Evolutionary conservation across 64 coral and sea anemone species (phyloP), one percentile per base, ranked within the genome.

Genomic region (Montipora cactus): DNA sequence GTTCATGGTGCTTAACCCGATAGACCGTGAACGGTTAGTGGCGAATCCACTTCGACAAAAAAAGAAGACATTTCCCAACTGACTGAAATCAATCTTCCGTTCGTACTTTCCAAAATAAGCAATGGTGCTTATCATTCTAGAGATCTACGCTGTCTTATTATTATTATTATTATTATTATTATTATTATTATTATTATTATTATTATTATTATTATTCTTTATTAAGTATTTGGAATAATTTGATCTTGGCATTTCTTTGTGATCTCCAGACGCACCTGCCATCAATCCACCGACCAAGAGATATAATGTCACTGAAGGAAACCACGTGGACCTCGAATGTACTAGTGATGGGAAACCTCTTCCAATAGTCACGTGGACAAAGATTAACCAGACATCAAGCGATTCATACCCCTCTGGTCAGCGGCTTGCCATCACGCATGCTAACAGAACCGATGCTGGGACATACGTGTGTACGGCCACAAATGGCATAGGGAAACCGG

Each of bases 281-380:
- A 82, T 82, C 80, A 45, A 22, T 64, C 4, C 11, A 82, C 11
- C 23, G 58, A 20, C 80, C 11, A 64, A 59, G 25, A 7, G 23
- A n/a, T 64, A 82, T 58, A 66, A 82, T 15, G 25, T 82, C 13
- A 82, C 80, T 44, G 80, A 82, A 82, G 80, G 80, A 44, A 64
- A 44, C 21, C 58, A 82, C 28, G 14, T 58, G 5, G 14, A 64
- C 14, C 55, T 82, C 37, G 0, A 3, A 0, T 82, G 80, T 62
- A 7, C 7, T 64, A 64, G 10, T 18, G 58, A 82, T 44, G 80
- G 80, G 4, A 66, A 21, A 45, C 80, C 80, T 82, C 53, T 4
- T 6, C 57, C 80, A 45, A 18, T 13, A 11, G 55, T 82, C 57
- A 82, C 80, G 8, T 82, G 80, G 80, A 44, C 57, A 64, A 82